These are phyloP conservation scores for Eubucco bourcierii DNA, from an alignment of 2,113 vertebrate genomes.

Conservation along the genomic window DNA sequence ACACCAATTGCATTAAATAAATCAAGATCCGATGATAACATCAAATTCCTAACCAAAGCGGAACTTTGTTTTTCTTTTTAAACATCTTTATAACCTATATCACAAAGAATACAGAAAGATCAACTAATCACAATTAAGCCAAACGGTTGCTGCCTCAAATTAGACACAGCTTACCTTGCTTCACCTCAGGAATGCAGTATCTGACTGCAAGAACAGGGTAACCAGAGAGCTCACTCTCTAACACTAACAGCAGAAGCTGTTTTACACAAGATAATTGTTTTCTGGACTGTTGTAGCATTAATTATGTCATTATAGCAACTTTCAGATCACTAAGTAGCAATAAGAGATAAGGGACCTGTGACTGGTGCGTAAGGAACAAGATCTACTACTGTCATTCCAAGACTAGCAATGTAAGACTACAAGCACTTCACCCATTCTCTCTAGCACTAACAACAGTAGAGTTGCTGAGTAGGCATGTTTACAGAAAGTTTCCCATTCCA, in stretches of 20 bases:
- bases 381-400: background rate
- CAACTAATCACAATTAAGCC: background rate
- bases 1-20: background rate
- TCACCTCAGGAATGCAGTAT: background rate
- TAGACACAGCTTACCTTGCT: background rate
- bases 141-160: background rate
- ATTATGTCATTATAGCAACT: fast-evolving
- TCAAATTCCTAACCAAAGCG: background rate
- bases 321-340: background rate
- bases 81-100: background rate
- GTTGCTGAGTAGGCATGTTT: background rate
- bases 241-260: background rate
- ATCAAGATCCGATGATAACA: background rate
- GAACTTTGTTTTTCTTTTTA: background rate
- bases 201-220: background rate
- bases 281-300: background rate
- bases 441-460: fast-evolving
- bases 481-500: background rate
- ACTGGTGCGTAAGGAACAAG: background rate
- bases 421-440: background rate
- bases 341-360: background rate
- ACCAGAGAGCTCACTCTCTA: background rate
- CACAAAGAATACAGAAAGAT: background rate
- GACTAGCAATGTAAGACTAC: background rate
- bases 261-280: background rate